Base-by-base conservation (phyloP, 2,888 invertebrate species). In the Ischnus inquisitorius region DNA sequence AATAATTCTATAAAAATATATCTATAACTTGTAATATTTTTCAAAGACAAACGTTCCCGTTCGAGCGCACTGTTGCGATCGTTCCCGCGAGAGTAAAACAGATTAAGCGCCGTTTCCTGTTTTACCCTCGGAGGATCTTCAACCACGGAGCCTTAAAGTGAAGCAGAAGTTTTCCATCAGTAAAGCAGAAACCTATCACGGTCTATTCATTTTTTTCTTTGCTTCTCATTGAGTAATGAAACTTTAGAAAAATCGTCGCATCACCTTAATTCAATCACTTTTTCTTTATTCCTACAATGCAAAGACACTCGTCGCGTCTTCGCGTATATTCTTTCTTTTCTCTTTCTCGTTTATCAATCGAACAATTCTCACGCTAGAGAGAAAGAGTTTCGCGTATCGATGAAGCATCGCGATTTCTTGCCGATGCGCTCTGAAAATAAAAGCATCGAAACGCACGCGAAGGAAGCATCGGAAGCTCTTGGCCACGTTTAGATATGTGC, bases 1-100 rank as follows among this genome's bases (percentile, higher is more conserved):
- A 54, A 83, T 76, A 84, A 86, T 76, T 82, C 88, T 90, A 90
- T 88, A 90, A 90, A 90, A 90, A 90, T 89, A 90, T 90, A 90
- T 87, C 80, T 89, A 85, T 87, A 89, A 88, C 85, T n/a, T 76
- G 82, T 54, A 86, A 86, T 80, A 84, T 83, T 60, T 72, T 75
- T 68, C n/a, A 87, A 90, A 88, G 76, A 78, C 84, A 85, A 83
- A 72, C 72, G 65, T 71, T 79, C 69, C 57, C 68, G 74, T 87
- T 85, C 57, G 12, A 54, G 54, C 8, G 34, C 8, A 8, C 10
- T 22, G 22, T 22, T 22, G 22, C 54, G 22, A 54, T 54, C 3
- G 22, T 54, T n/a, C 12, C 19, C 10, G 10, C 54, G 22, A 54
- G 12, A 22, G 10, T 54, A 54, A 54, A 12, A 54, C 54, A 54